Evolutionary conservation across 1,140 invertebrate genomes (phyloP).

Genomic region (Sarcophaga peregrina): DNA sequence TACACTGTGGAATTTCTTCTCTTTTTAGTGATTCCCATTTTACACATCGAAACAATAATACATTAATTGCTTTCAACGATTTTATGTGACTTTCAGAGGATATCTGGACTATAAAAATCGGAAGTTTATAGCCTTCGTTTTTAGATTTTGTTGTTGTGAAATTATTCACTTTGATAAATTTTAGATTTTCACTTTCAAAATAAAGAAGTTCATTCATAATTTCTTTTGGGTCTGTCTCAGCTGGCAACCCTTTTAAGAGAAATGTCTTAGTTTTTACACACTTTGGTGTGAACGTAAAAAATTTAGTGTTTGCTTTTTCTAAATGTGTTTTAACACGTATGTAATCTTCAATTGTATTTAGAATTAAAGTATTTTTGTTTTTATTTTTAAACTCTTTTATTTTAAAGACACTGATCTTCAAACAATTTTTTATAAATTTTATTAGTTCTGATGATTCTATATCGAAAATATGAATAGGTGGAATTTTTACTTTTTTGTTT

Average conservation of each 20-base stretch:
- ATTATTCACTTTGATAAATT: neutral
- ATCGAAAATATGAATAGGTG: too few relatives aligned
- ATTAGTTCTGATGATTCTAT: too few relatives aligned
- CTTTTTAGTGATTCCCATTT: neutral
- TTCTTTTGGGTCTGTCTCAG: neutral
- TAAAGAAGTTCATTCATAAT: neutral
- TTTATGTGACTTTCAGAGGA: neutral
- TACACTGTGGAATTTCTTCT: constrained; percentile 26
- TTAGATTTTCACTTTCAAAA: neutral
- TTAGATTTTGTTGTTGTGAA: neutral
- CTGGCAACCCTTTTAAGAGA: neutral
- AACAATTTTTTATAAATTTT: neutral
- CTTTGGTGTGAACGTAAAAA: constrained; percentile 13
- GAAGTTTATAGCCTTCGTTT: neutral
- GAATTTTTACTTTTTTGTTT: too few relatives aligned
- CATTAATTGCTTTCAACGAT: constrained; percentile 5
- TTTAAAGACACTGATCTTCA: constrained; percentile 18
- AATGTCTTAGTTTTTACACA: constrained; percentile 13
- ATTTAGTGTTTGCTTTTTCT: constrained; percentile 14
- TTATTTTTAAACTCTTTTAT: neutral
- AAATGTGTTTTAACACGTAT: neutral
- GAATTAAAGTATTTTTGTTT: neutral
- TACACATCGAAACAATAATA: neutral
- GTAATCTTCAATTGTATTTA: neutral
- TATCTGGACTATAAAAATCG: constrained; percentile 23